Evolutionary conservation across 2,113 vertebrate species (phyloP), one percentile per base, ranked within the genome.

Genomic region (Pomatostomus ruficeps): DNA sequence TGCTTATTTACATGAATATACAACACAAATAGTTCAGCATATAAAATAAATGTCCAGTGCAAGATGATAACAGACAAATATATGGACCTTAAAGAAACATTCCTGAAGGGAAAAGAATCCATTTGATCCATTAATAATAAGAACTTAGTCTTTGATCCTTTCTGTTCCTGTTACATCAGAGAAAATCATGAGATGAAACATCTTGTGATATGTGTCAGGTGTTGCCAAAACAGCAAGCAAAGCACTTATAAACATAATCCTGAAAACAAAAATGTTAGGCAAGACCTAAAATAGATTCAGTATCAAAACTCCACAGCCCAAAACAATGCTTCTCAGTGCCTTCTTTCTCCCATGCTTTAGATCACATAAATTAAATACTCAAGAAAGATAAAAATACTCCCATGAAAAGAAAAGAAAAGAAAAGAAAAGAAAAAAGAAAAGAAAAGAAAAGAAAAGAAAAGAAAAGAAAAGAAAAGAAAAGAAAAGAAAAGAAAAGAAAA

Each of bases 81-180:
- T 79, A 91, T 85, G 62, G 75, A 88, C 4, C 38, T 73, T 61
- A 68, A 85, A 82, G 40, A 89, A 20, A 4, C 29, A 29, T 65
- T 23, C 35, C 54, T 46, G 42, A 82, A 82, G 67, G 54, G 42
- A 79, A 58, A 90, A 76, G 0, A 90, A 70, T 79, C 18, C 5
- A 61, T 94, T 94, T 96, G 82, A 95, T 97, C 67, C 35, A 97
- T 94, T 97, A 94, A 85, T 96, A 93, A 95, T 91, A 88, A 94
- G 71, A 76, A 70, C 6, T 58, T 76, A 14, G 19, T 91, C 75
- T 96, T 95, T 97, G 94, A 97, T 96, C 71, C n/a, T 91, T 89
- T 93, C 71, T 91, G 28, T 72, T 96, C 74, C 49, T 73, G 18
- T 82, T 90, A 49, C 42, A 91, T 83, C 71, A 88, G 88, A 93